Base-by-base conservation (phyloP, 2,113 vertebrate species). In the Ophiodon elongatus region DNA sequence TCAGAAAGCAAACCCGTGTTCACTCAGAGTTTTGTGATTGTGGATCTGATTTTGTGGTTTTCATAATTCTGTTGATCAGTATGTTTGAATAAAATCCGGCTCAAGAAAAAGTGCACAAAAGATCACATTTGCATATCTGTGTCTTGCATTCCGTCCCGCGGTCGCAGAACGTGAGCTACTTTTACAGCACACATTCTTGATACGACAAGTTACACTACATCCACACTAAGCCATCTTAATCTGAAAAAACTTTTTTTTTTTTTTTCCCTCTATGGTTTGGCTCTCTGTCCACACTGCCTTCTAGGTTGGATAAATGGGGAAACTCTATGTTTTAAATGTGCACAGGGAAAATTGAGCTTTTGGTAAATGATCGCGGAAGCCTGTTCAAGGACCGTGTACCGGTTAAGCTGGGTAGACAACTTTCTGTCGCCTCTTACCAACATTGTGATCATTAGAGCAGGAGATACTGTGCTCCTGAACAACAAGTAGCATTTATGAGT, bases 1-100 rank as follows among this genome's bases (percentile, higher is more conserved):
- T 0, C 19, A 50, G 19, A 2, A n/a, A 25, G 9, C 25, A 35
- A 47, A 52, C 35, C 52, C n/a, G 33, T 3, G 62, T 41, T 69
- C 29, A 11, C 47, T 21, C 19, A 1, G 8, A 41, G 47, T 67
- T 59, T 59, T 11, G n/a, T 3, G 8, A 7, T 54, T 41, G 0
- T n/a, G 15, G 4, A 47, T 76, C 68, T 43, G 67, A 25, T 62
- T 79, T 79, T 4, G 39, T 60, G 23, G 17, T 39, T 86, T 70
- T 35, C 1, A 47, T 25, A 39, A 56, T n/a, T 45, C 19, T 23
- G 47, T 23, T 23, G 47, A 52, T 52, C 47, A 52, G 41, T 52
- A 62, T 13, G 4, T 25, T 45, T 39, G 62, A 37, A 54, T 67
- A 23, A 41, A 41, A n/a, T 74, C 13, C 25, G 4, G 25, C 37